phyloP scores from a whole-genome alignment of 2,888 invertebrate species.

The Nesidiocoris tenuis region DNA sequence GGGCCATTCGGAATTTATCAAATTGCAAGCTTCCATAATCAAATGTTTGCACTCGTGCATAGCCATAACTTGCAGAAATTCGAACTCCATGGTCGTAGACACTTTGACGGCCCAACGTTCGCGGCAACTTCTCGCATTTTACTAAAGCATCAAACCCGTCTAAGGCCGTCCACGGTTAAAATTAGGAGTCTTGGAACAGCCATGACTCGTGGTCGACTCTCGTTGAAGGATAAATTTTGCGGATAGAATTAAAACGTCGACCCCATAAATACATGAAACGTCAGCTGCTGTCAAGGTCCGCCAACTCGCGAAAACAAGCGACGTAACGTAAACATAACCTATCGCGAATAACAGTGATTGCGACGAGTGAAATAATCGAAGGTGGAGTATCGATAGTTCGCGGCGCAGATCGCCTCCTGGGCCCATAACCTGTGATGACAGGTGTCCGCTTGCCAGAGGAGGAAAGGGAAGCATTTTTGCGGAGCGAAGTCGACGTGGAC shows the following conservation, averaged over 20 bases:
- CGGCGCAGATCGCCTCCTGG: too few species aligned
- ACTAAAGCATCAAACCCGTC: conserved; percentile 15
- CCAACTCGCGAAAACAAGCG: conserved; percentile 14
- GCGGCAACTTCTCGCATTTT: conserved; percentile 33
- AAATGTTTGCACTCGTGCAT: conserved; percentile 46
- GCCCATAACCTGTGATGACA: too few species aligned
- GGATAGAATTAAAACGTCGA: conserved; percentile 17
- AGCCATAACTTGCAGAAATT: conserved; percentile 45
- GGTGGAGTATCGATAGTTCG: too few species aligned
- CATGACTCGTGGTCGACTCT: conserved; percentile 15
- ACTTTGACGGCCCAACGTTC: not conserved
- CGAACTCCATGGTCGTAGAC: conserved; percentile 29
- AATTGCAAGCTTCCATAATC: conserved; percentile 46
- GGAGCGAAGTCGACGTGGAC: too few species aligned
- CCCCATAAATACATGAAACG: conserved; percentile 30
- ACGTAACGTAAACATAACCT: not conserved
- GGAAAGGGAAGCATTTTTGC: too few species aligned
- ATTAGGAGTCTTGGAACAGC: conserved; percentile 32
- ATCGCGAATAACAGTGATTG: too few species aligned
- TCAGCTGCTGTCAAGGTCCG: conserved; percentile 41
- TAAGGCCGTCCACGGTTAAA: conserved; percentile 27
- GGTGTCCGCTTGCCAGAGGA: too few species aligned
- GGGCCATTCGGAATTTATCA: conserved; percentile 49
- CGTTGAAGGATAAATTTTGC: conserved; percentile 33
- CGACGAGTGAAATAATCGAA: too few species aligned